phyloP scores from a whole-genome alignment of 2,113 vertebrate genomes.

The Colossoma macropomum region DNA sequence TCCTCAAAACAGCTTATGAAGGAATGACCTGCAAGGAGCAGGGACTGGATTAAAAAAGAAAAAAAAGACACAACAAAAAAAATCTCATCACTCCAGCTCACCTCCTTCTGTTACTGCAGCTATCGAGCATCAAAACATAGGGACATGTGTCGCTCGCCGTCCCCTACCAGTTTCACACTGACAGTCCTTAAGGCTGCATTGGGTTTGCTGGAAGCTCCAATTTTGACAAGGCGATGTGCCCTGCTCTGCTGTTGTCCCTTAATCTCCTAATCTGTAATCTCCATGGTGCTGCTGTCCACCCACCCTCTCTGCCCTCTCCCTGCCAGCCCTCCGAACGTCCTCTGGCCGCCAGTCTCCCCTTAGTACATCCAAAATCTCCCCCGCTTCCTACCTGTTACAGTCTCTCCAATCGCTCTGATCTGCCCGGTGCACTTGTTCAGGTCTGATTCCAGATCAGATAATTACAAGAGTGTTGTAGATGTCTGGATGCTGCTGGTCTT shows the following conservation, averaged over 20 bases:
- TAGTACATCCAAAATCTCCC: neutral
- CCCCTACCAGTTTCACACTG: constrained; percentile 5
- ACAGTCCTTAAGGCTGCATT: constrained; percentile 39
- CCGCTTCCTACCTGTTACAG: neutral
- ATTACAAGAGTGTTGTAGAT: neutral
- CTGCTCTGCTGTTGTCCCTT: constrained; percentile 57
- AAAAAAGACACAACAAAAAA: constrained; percentile 59
- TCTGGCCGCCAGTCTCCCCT: neutral
- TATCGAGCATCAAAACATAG: constrained; percentile 51
- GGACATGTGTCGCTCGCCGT: neutral
- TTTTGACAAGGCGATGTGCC: constrained; percentile 52
- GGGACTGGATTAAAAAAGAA: constrained; percentile 34
- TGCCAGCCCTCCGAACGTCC: constrained; percentile 46
- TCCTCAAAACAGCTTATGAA: constrained; percentile 30
- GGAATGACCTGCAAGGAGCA: neutral
- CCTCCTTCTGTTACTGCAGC: constrained; percentile 58
- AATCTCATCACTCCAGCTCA: constrained; percentile 70
- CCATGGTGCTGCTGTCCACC: constrained; percentile 39
- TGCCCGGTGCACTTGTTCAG: neutral
- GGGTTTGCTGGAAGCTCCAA: neutral
- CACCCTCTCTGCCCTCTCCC: constrained; percentile 39
- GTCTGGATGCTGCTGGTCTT: constrained; percentile 5
- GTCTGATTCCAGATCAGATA: neutral
- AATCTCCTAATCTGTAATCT: constrained; percentile 69
- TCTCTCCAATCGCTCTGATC: neutral